These are phyloP conservation scores for Limnephilus lunatus DNA, from an alignment of 2,888 invertebrate species.

Conservation along the genomic window DNA sequence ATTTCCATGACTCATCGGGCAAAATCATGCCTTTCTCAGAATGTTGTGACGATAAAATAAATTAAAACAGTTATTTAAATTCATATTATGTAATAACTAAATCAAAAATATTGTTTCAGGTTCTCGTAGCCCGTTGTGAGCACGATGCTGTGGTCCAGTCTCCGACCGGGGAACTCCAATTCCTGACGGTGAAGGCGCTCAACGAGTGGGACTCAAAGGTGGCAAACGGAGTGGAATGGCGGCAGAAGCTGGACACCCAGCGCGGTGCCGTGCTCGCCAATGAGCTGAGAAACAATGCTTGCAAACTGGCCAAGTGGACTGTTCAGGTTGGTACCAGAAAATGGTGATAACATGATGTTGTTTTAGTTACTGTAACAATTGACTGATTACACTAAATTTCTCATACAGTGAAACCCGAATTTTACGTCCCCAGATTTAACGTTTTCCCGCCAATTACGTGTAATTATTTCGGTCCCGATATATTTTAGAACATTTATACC, in stretches of 20 bases:
- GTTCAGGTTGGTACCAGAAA: constrained; percentile 82
- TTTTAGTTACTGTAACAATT: neutral
- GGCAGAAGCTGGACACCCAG: constrained; percentile 97
- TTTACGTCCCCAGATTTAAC: too few relatives aligned
- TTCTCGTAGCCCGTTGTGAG: constrained; percentile 95
- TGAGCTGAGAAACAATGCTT: constrained; percentile 98
- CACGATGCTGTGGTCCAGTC: constrained; percentile 96
- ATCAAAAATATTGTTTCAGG: constrained; percentile 70
- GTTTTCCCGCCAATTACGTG: too few relatives aligned
- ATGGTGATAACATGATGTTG: neutral
- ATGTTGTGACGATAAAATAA: too few relatives aligned
- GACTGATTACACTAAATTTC: neutral
- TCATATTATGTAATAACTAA: too few relatives aligned
- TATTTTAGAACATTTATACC: too few relatives aligned
- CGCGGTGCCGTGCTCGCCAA: constrained; percentile 98
- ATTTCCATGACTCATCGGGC: too few relatives aligned
- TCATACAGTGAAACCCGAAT: too few relatives aligned
- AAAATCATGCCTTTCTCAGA: too few relatives aligned
- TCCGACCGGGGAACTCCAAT: constrained; percentile 93
- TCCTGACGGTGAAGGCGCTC: constrained; percentile 95
- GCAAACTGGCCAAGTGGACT: constrained; percentile 99
- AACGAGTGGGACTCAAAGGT: constrained; percentile 99
- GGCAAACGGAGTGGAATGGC: constrained; percentile 98
- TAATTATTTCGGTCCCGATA: too few relatives aligned
- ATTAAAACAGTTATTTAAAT: too few relatives aligned